These are phyloP conservation scores for Adelosebastes latens DNA, from an alignment of 2,797 vertebrate species.

Conservation along the genomic window DNA sequence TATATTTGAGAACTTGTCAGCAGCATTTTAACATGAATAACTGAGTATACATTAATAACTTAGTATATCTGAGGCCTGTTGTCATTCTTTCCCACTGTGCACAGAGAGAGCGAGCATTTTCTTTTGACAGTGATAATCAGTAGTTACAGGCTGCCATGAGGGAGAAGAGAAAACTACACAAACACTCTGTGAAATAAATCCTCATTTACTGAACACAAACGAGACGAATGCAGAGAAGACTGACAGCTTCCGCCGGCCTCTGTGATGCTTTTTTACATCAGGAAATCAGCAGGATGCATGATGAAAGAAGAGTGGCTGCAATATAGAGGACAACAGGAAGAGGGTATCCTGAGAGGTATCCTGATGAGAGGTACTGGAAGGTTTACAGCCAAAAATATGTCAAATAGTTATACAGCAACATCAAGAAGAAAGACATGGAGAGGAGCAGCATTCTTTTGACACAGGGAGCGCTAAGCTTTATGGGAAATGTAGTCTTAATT, in stretches of 20 bases:
- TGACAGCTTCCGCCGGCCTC: too few species aligned
- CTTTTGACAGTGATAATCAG: neutral
- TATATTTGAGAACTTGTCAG: neutral
- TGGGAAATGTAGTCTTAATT: too few species aligned
- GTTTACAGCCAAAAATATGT: too few species aligned
- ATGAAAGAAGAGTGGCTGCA: neutral
- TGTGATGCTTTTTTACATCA: too few species aligned
- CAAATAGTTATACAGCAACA: too few species aligned
- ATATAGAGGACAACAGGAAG: neutral
- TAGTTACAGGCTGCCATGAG: neutral
- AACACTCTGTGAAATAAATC: neutral
- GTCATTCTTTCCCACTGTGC: neutral
- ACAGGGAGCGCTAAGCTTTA: too few species aligned
- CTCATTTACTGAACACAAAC: too few species aligned
- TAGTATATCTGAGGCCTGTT: neutral
- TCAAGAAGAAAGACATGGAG: too few species aligned
- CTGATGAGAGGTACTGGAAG: fast-evolving
- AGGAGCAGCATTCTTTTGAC: too few species aligned
- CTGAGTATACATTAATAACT: neutral
- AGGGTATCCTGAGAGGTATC: neutral
- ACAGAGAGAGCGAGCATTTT: neutral
- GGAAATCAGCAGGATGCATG: neutral
- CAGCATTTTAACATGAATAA: neutral
- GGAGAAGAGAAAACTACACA: neutral
- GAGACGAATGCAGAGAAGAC: too few species aligned